Evolutionary conservation across 1,140 invertebrate genomes (phyloP), one percentile per base, ranked within the genome.

Genomic region (Sarcophaga peregrina): DNA sequence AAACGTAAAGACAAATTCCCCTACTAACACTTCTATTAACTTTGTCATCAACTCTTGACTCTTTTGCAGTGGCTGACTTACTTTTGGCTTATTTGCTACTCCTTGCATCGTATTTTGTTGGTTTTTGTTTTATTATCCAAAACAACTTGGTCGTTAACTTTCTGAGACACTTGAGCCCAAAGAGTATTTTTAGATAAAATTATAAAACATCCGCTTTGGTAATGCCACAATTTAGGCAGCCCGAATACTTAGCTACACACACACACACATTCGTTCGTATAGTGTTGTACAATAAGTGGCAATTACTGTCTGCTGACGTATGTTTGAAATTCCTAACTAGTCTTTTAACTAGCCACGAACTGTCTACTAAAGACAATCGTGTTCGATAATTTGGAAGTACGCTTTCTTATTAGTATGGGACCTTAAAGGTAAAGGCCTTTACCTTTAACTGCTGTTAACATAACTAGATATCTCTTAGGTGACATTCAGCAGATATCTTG

Each of bases 181-280:
- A 9, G 17, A 68, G 17, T 68, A 68, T 68, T 37, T 68, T 68
- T 68, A 68, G 62, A 68, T 68, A 68, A 68, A 68, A 68, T 68
- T 68, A 68, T n/a, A 68, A 68, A 58, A 68, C 62, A 68, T 68
- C 62, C 62, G 62, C 62, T 68, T 68, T 68, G 62, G 62, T 68
- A 68, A 25, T 68, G 20, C 17, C n/a, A 68, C 62, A 68, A 62
- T 20, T 68, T 68, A 68, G 62, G 17, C 62, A 68, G 58, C 17
- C 15, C 15, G 25, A 37, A 4, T 37, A 37, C 25, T 37, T 37
- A 37, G 25, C 4, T 37, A 37, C 0, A 6, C 6, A 58, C 9
- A 58, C 54, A 58, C 11, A 15, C 13, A 58, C 2, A 13, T 58
- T 15, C 54, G 15, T 58, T n/a, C 13, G 13, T n/a, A 58, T 13